A percentile compares a stretch with the other conserved stretches of the same genome.
These are phyloP conservation scores for Fregata magnificens DNA, from an alignment of 2,113 vertebrate species.

Conservation along the genomic window DNA sequence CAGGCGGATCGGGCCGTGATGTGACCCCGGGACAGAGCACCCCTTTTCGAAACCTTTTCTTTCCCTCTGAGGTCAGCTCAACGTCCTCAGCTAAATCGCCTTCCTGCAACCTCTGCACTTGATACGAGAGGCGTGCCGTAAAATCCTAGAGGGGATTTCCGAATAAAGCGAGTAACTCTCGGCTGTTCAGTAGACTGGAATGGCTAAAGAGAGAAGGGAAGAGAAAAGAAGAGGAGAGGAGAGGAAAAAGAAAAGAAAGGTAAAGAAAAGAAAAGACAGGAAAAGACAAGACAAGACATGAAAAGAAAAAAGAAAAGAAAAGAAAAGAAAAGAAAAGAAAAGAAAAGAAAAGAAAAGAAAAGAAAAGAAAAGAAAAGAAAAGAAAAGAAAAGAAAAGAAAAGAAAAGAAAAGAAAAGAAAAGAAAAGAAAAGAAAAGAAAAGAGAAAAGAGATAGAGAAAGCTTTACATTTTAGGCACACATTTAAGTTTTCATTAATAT, in stretches of 20 bases:
- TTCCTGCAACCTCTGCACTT: not conserved
- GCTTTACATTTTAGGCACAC: not conserved
- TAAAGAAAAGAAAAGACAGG: no score
- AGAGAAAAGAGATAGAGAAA: no score
- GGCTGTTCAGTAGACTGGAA: not conserved
- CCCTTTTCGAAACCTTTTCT: not conserved
- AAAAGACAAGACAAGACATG: no score
- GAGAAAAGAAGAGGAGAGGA: fast-evolving
- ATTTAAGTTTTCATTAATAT: not conserved
- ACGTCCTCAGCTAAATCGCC: not conserved
- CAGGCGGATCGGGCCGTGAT: fast-evolving
- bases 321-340: no score
- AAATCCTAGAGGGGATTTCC: not conserved
- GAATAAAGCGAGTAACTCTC: not conserved
- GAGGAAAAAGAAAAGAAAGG: fast-evolving
- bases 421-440: no score
- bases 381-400: no score
- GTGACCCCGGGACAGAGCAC: not conserved
- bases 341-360: no score
- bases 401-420: fast-evolving
- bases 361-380: fast-evolving
- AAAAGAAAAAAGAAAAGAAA: no score
- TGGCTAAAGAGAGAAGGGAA: not conserved
- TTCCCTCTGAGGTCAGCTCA: not conserved
- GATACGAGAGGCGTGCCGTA: not conserved